Conservation (phyloP, 2,888 invertebrate genomes). For the Orthosia gothica region DNA sequence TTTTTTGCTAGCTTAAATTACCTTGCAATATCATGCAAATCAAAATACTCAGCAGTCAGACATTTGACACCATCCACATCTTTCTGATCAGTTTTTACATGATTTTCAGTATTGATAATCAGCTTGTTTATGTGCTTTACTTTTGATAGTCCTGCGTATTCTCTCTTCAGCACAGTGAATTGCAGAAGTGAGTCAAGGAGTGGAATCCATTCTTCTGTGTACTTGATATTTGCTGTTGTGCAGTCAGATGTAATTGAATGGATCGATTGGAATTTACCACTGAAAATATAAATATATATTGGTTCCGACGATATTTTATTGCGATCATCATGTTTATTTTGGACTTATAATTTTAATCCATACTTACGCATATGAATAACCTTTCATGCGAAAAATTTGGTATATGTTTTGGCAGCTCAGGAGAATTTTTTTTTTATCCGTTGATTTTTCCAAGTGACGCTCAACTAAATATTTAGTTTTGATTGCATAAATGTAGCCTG, state of each 20-base stretch:
- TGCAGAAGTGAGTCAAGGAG: slow-evolving; percentile 56
- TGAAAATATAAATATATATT: slow-evolving; percentile 14
- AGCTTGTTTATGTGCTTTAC: slow-evolving; percentile 28
- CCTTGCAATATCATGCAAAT: slow-evolving; percentile 25
- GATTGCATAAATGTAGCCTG: slow-evolving; percentile 24
- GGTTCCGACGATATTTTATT: not conserved
- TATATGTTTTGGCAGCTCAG: slow-evolving; percentile 36
- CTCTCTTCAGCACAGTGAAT: slow-evolving; percentile 63
- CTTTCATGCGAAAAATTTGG: slow-evolving; percentile 47
- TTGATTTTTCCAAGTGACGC: not conserved
- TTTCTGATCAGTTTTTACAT: not conserved
- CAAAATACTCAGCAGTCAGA: slow-evolving; percentile 35
- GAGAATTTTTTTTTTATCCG: not conserved
- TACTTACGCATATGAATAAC: slow-evolving; percentile 48
- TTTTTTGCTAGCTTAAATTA: not conserved
- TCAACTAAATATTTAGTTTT: rapidly evolving
- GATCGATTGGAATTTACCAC: slow-evolving; percentile 48
- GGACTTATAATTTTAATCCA: not conserved
- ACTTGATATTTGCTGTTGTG: slow-evolving; percentile 91
- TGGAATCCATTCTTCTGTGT: slow-evolving; percentile 62
- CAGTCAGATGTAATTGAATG: slow-evolving; percentile 79
- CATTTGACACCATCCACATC: slow-evolving; percentile 29
- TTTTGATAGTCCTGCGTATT: slow-evolving; percentile 43
- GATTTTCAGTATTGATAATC: slow-evolving; percentile 10
- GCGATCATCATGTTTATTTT: not conserved